Evolutionary conservation across 2,113 vertebrate species (phyloP).

Genomic region (Strigops habroptila): DNA sequence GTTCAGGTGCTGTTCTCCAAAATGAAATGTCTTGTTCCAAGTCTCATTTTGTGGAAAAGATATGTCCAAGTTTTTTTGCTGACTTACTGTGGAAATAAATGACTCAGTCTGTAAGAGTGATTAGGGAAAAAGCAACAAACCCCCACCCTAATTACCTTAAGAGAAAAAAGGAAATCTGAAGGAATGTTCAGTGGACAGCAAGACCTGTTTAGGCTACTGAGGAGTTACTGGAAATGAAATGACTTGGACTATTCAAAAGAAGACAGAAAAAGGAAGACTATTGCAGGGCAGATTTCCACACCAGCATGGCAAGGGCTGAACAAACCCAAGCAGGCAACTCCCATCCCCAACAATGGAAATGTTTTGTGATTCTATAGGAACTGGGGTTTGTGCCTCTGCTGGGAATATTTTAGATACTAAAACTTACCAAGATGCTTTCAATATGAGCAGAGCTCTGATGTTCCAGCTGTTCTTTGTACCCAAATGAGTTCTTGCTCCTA

Average conservation of each 20-base stretch:
- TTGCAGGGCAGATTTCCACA: background rate
- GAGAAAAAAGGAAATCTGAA: background rate
- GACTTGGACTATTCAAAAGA: background rate
- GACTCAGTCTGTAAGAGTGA: background rate
- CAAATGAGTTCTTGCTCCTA: background rate
- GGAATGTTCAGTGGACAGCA: background rate
- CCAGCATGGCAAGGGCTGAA: background rate
- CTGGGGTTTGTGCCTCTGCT: background rate
- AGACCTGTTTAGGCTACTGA: background rate
- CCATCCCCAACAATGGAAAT: background rate
- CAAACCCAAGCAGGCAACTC: background rate
- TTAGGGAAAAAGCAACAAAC: background rate
- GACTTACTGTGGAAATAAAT: background rate
- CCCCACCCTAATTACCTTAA: background rate
- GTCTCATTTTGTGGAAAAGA: background rate
- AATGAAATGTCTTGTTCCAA: background rate
- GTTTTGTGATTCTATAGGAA: background rate
- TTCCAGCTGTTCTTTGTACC: background rate
- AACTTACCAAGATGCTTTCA: background rate
- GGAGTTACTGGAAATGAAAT: background rate
- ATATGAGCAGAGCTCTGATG: background rate
- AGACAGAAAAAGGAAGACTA: background rate
- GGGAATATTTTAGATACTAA: background rate
- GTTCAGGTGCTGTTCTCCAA: background rate
- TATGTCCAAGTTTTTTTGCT: background rate